These are phyloP conservation scores for Paramacrobiotus metropolitanus DNA, from an alignment of 1,140 invertebrate genomes.

Conservation along the genomic window DNA sequence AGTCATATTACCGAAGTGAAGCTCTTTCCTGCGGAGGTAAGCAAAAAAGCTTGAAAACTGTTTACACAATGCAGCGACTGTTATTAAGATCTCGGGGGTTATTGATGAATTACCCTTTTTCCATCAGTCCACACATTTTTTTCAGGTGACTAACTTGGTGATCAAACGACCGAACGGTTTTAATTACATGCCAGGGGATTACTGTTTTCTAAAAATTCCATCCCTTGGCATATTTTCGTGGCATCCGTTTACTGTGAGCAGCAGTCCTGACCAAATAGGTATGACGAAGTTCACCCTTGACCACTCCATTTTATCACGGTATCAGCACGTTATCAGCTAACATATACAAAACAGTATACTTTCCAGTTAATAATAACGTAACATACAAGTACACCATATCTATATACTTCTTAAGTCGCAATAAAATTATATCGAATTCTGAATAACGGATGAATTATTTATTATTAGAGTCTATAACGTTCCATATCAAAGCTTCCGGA, in stretches of 20 bases:
- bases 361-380: background rate
- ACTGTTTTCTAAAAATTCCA: conserved; percentile 77
- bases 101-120: background rate
- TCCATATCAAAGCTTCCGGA: conserved; percentile 75
- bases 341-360: no score
- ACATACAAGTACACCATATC: background rate
- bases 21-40: conserved; percentile 54
- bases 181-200: conserved; percentile 72
- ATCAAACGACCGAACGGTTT: conserved; percentile 62
- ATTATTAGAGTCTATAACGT: conserved; percentile 54
- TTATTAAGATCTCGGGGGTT: no score
- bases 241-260: conserved; percentile 92
- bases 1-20: conserved; percentile 50
- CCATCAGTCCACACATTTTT: background rate
- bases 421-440: no score
- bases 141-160: conserved; percentile 27
- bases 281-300: conserved; percentile 10
- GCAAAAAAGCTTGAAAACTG: conserved; percentile 30
- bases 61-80: no score
- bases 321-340: no score
- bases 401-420: no score
- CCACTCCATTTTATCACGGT: no score
- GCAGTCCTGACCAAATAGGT: conserved; percentile 78
- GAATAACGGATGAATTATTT: no score
- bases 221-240: conserved; percentile 74